Evolutionary conservation across 2,888 invertebrate genomes (phyloP).

Genomic region (Meiosimyza platycephala): DNA sequence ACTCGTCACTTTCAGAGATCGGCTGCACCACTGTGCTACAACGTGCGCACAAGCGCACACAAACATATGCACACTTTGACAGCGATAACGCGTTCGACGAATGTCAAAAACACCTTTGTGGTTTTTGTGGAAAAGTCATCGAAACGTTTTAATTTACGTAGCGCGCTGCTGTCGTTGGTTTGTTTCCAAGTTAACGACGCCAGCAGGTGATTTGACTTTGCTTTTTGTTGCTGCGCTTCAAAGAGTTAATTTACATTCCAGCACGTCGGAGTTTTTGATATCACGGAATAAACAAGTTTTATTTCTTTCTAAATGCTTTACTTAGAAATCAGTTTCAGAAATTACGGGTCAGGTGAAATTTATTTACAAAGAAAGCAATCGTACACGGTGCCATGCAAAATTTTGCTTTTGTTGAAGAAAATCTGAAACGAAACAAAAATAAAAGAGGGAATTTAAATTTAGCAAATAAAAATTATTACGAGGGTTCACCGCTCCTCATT

Average conservation of each 20-base stretch:
- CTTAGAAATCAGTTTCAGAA: no score
- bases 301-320: no score
- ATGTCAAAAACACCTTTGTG: conserved; percentile 21
- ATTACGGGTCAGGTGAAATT: no score
- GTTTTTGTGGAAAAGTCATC: conserved; percentile 35
- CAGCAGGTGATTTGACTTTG: conserved; percentile 29
- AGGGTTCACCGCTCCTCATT: no score
- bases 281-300: conserved; percentile 6
- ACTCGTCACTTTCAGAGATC: background rate
- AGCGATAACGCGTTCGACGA: conserved; percentile 2
- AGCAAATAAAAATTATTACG: no score
- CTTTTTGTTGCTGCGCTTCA: background rate
- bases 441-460: no score
- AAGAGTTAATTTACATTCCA: conserved; percentile 25
- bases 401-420: no score
- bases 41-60: conserved; percentile 9
- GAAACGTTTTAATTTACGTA: conserved; percentile 30
- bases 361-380: no score
- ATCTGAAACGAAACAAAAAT: no score
- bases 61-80: conserved; percentile 25
- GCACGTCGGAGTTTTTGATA: conserved; percentile 19
- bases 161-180: conserved; percentile 4
- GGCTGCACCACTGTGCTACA: conserved; percentile 1
- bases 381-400: no score
- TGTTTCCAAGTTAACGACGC: background rate